These are phyloP conservation scores for Watsonalla cultraria DNA, from an alignment of 2,888 invertebrate genomes.

Conservation along the genomic window DNA sequence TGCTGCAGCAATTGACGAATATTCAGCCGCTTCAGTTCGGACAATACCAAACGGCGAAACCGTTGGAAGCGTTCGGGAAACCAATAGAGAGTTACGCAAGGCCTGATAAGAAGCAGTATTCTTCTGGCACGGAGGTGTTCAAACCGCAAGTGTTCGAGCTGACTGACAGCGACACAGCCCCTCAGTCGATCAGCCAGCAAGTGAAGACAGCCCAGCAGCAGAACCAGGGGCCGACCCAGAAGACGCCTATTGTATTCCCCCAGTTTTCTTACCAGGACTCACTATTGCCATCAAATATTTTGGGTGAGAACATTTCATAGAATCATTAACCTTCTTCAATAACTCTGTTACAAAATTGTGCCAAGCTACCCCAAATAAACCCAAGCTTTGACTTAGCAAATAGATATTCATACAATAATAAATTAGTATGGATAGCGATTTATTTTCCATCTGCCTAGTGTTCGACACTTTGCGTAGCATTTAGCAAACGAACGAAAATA, in stretches of 20 bases:
- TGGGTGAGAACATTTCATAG: conserved; percentile 46
- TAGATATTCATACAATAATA: no score
- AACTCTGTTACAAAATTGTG: not conserved
- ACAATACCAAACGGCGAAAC: conserved; percentile 54
- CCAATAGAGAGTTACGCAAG: conserved; percentile 53
- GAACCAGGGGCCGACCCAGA: conserved; percentile 31
- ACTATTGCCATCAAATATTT: conserved; percentile 56
- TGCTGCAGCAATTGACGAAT: conserved; percentile 58
- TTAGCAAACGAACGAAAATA: no score
- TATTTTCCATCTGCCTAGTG: not conserved
- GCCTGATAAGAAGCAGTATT: conserved; percentile 41
- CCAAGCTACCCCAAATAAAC: no score
- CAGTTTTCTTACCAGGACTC: conserved; percentile 61
- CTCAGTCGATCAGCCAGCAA: conserved; percentile 55
- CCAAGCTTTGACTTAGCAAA: no score
- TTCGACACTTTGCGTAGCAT: no score
- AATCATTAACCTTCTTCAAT: not conserved
- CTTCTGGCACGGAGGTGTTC: conserved; percentile 47
- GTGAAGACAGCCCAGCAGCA: conserved; percentile 71
- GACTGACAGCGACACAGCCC: conserved; percentile 57
- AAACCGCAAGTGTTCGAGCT: conserved; percentile 67
- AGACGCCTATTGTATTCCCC: conserved; percentile 41
- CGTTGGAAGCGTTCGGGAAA: conserved; percentile 53
- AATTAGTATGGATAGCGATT: no score
- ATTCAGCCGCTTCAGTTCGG: conserved; percentile 62